phyloP scores from a whole-genome alignment of 2,888 invertebrate genomes.

The Eucriotettix oculatus region DNA sequence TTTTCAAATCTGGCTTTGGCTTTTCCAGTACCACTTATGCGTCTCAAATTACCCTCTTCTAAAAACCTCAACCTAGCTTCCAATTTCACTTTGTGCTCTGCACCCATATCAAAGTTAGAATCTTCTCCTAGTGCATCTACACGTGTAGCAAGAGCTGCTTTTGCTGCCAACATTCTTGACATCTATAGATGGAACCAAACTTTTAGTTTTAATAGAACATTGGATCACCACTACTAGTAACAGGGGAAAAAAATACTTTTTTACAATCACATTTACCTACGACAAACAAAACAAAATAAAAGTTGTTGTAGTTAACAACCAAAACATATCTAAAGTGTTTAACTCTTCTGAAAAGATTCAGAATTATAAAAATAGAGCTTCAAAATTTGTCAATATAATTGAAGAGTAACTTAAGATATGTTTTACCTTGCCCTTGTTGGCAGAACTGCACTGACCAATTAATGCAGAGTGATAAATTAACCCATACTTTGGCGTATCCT shows the following conservation, averaged over 20 bases:
- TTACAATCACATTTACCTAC: no score
- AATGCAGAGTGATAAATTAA: conserved; percentile 92
- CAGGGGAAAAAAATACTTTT: no score
- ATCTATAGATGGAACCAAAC: conserved; percentile 25
- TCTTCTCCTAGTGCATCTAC: conserved; percentile 95
- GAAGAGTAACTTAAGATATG: not conserved
- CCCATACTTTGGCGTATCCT: conserved; percentile 98
- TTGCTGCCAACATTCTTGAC: conserved; percentile 93
- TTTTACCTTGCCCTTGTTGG: conserved; percentile 61
- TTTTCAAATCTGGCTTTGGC: conserved; percentile 83
- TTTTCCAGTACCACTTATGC: conserved; percentile 79
- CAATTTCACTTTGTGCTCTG: conserved; percentile 76
- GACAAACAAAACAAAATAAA: no score
- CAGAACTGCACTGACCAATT: conserved; percentile 75
- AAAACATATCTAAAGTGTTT: no score
- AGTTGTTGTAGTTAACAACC: no score
- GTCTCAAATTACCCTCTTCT: conserved; percentile 68
- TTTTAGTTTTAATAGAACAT: no score
- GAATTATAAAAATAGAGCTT: not conserved
- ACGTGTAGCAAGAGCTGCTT: conserved; percentile 80
- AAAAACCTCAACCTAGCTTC: conserved; percentile 63
- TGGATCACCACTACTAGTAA: no score
- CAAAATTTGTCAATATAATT: not conserved
- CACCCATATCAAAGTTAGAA: conserved; percentile 61
- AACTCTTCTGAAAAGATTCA: not conserved